These are phyloP conservation scores for Miniopterus natalensis DNA, from an alignment of 2,113 vertebrate species.

Conservation along the genomic window DNA sequence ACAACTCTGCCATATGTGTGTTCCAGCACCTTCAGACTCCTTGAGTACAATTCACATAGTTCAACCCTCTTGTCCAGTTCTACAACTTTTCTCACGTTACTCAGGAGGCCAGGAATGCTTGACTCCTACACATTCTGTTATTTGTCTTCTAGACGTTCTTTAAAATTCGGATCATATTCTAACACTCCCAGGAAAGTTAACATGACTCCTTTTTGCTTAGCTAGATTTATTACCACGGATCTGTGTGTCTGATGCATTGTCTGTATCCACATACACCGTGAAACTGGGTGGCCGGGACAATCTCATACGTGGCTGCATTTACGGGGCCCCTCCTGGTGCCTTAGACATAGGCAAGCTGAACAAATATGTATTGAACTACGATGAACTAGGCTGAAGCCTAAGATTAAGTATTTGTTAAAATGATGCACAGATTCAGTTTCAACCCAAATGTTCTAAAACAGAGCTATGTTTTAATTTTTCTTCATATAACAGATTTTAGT, in stretches of 20 bases:
- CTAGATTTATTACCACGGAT: fast-evolving
- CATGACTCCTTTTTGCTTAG: background rate
- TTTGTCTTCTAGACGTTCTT: background rate
- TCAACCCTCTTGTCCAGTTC: fast-evolving
- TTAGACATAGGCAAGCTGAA: background rate
- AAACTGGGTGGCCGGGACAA: too few species aligned
- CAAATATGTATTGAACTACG: conserved; percentile 3
- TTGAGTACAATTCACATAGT: background rate
- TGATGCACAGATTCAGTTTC: background rate
- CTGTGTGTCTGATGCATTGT: background rate
- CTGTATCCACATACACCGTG: background rate
- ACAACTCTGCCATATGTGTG: fast-evolving
- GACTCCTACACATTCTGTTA: background rate
- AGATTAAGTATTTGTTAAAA: background rate
- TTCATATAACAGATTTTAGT: background rate
- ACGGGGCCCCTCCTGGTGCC: background rate
- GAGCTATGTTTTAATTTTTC: background rate
- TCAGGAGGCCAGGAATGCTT: background rate
- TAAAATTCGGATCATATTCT: background rate
- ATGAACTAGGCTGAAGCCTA: background rate
- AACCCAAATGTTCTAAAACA: background rate
- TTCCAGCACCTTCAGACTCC: background rate
- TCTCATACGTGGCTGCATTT: background rate
- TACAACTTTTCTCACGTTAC: background rate
- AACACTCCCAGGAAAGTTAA: background rate